These are phyloP conservation scores for Odontophorus gujanensis DNA, from an alignment of 2,113 vertebrate species.

Conservation along the genomic window DNA sequence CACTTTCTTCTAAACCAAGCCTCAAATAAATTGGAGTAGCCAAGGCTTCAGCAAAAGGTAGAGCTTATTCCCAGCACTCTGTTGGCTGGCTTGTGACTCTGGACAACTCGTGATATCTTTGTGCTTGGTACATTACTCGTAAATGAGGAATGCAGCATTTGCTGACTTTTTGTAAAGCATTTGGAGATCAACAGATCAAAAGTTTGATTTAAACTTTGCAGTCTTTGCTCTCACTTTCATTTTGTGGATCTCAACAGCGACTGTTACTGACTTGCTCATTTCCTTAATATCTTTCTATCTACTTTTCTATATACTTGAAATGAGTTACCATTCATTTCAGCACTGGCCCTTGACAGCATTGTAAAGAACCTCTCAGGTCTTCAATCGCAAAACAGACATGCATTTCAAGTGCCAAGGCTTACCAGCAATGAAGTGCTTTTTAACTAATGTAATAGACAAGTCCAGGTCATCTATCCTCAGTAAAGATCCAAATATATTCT, in stretches of 20 bases:
- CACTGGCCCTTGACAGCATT: not conserved
- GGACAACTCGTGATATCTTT: not conserved
- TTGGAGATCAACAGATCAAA: slow-evolving; percentile 35
- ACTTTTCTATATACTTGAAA: too few relatives aligned
- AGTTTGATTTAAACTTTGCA: not conserved
- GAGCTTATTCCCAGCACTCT: not conserved
- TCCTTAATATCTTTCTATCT: not conserved
- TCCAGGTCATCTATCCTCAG: not conserved
- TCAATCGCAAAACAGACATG: not conserved
- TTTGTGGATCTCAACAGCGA: not conserved
- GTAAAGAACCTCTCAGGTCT: not conserved
- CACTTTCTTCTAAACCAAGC: not conserved
- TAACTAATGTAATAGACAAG: not conserved
- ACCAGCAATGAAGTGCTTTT: not conserved
- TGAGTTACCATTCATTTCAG: not conserved
- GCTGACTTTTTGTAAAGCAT: not conserved
- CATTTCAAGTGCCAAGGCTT: not conserved
- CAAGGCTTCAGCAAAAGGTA: not conserved
- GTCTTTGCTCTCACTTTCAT: not conserved
- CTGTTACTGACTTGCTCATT: not conserved
- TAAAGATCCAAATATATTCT: not conserved
- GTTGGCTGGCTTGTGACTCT: not conserved
- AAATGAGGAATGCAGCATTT: not conserved
- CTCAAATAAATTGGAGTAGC: not conserved
- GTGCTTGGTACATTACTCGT: not conserved